Evolutionary conservation across 2,888 invertebrate species (phyloP).

Genomic region (Tortrix viridana): DNA sequence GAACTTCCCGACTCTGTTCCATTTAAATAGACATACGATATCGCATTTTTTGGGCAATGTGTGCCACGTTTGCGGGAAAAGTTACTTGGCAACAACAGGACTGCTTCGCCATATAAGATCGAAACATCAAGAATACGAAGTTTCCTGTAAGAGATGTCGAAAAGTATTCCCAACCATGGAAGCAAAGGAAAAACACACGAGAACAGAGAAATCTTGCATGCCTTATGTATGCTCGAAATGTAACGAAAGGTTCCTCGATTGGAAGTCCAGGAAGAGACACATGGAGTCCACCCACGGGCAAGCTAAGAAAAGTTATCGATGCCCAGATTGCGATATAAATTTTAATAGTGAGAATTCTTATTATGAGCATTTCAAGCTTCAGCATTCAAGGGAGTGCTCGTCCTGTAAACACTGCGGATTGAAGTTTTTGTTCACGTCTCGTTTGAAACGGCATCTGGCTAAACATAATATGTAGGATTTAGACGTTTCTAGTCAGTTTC

Average conservation of each 20-base stretch:
- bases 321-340: constrained; percentile 66
- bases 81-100: constrained; percentile 71
- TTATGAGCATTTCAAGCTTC: constrained; percentile 70
- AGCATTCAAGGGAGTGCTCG: constrained; percentile 69
- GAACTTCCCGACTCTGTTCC: constrained; percentile 65
- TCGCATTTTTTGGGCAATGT: constrained; percentile 73
- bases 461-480: constrained; percentile 56
- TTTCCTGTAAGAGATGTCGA: constrained; percentile 65
- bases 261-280: constrained; percentile 65
- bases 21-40: constrained; percentile 71
- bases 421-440: constrained; percentile 67
- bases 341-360: constrained; percentile 64
- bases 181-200: constrained; percentile 68
- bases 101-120: constrained; percentile 66
- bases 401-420: constrained; percentile 72
- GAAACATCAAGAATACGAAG: constrained; percentile 71
- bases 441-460: constrained; percentile 67
- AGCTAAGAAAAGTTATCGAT: constrained; percentile 58
- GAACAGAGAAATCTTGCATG: constrained; percentile 71
- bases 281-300: constrained; percentile 69
- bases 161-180: constrained; percentile 73
- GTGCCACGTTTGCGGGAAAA: constrained; percentile 73
- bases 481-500: neutral
- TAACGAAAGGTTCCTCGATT: constrained; percentile 67
- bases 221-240: constrained; percentile 72